Evolutionary conservation across 92 coral and sea anemone species (phyloP).

Genomic region (Palythoa grandiflora): DNA sequence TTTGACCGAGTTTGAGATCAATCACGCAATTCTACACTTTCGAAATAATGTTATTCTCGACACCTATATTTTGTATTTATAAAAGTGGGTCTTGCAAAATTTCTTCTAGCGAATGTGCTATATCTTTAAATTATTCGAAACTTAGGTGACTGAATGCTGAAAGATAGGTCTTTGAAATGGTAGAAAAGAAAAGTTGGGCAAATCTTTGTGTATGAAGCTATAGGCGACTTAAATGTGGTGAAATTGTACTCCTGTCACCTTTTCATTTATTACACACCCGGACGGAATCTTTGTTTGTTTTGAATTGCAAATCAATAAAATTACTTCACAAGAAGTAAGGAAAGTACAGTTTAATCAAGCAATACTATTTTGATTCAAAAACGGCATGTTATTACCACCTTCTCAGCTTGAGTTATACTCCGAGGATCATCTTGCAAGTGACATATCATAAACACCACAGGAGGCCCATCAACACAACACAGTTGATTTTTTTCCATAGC

Average conservation of each 20-base stretch:
- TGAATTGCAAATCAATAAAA: conserved; percentile 21
- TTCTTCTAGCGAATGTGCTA: conserved; percentile 30
- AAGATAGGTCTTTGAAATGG: conserved; percentile 35
- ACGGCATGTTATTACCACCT: neutral
- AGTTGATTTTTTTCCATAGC: neutral
- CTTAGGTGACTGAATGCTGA: conserved; percentile 23
- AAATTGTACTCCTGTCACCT: conserved; percentile 48
- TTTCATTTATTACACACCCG: neutral
- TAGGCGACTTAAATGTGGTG: conserved; percentile 25
- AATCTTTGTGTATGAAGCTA: conserved; percentile 54
- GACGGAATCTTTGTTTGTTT: conserved; percentile 18
- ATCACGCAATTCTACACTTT: conserved; percentile 37
- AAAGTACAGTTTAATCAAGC: neutral
- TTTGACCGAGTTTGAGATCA: conserved; percentile 34
- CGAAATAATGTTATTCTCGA: conserved; percentile 19
- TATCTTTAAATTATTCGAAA: conserved; percentile 20
- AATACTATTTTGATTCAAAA: neutral
- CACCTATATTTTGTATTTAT: conserved; percentile 32
- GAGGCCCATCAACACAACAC: neutral
- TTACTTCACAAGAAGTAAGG: conserved; percentile 5
- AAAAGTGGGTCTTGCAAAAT: conserved; percentile 26
- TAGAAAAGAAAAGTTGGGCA: conserved; percentile 54
- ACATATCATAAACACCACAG: neutral
- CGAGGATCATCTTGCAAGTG: neutral
- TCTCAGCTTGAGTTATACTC: conserved; percentile 11